A percentile compares a stretch with the other conserved stretches of the same genome.
Evolutionary conservation across 1,140 invertebrate species (phyloP).

Genomic region (Drosophila insularis): DNA sequence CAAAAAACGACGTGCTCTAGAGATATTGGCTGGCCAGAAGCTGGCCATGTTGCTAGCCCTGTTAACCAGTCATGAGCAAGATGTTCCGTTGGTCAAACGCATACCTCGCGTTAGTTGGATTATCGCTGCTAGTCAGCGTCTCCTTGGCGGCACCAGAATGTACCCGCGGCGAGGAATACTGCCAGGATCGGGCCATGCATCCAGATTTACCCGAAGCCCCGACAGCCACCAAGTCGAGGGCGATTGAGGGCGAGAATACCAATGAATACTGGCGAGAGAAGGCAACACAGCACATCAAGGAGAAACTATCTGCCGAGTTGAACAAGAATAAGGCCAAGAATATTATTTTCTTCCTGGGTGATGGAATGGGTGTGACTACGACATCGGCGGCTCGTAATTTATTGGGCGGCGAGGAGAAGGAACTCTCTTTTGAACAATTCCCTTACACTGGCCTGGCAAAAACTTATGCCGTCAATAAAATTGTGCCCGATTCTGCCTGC

Average conservation of each 20-base stretch:
- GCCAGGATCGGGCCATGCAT: constrained; percentile 63
- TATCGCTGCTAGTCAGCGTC: constrained; percentile 33
- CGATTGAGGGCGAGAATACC: constrained; percentile 60
- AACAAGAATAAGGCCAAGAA: constrained; percentile 86
- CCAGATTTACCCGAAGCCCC: constrained; percentile 50
- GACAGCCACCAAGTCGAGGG: background rate
- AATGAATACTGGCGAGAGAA: constrained; percentile 73
- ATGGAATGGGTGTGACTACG: constrained; percentile 91
- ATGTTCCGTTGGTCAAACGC: constrained; percentile 54
- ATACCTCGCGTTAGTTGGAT: constrained; percentile 28
- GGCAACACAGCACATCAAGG: constrained; percentile 54
- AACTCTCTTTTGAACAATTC: constrained; percentile 90
- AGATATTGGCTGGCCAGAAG: background rate
- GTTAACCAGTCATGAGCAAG: constrained; percentile 47
- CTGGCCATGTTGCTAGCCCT: constrained; percentile 6
- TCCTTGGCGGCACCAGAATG: constrained; percentile 56
- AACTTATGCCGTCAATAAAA: constrained; percentile 92
- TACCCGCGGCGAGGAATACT: constrained; percentile 46
- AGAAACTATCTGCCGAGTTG: constrained; percentile 59
- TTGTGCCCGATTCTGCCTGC: constrained; percentile 91
- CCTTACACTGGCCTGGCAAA: constrained; percentile 89
- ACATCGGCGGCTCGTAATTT: constrained; percentile 88
- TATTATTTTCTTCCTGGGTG: constrained; percentile 90
- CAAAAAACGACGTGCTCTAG: constrained; percentile 1
- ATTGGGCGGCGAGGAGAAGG: constrained; percentile 86